These are phyloP conservation scores for Cyaniris semiargus DNA, from an alignment of 2,888 invertebrate genomes.

Conservation along the genomic window DNA sequence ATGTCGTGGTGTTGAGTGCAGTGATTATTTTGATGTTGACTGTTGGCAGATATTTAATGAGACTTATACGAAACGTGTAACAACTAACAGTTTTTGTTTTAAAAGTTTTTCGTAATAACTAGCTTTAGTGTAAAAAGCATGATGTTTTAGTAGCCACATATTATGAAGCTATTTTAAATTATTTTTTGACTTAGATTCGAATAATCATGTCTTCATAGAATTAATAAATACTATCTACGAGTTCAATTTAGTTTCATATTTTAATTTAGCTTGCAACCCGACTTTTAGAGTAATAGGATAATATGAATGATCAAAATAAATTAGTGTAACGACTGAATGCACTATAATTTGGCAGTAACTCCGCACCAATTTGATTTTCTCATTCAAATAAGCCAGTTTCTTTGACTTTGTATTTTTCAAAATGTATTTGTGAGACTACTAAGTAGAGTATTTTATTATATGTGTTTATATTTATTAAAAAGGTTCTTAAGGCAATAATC, in stretches of 20 bases:
- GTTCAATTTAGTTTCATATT: not conserved
- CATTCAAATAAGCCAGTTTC: not conserved
- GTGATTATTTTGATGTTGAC: slow-evolving; percentile 72
- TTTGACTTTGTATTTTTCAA: not conserved
- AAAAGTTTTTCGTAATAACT: slow-evolving; percentile 10
- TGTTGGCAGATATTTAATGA: slow-evolving; percentile 65
- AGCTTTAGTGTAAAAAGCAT: not conserved
- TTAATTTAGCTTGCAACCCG: not conserved
- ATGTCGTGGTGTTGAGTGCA: slow-evolving; percentile 76
- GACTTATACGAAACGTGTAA: slow-evolving; percentile 63
- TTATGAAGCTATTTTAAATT: not conserved
- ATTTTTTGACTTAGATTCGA: not conserved
- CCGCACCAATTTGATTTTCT: not conserved
- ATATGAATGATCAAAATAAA: not conserved
- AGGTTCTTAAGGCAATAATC: not conserved
- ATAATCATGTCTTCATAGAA: not conserved
- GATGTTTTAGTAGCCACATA: slow-evolving; percentile 6
- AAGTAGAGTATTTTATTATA: not conserved
- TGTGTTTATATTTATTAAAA: not conserved
- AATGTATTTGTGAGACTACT: not conserved
- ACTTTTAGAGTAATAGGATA: not conserved
- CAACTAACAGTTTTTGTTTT: slow-evolving; percentile 35
- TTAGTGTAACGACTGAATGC: not conserved
- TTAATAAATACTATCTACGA: not conserved
- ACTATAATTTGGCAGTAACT: not conserved